Conservation (phyloP, 2,888 invertebrate genomes). For the Nycteola revayana region DNA sequence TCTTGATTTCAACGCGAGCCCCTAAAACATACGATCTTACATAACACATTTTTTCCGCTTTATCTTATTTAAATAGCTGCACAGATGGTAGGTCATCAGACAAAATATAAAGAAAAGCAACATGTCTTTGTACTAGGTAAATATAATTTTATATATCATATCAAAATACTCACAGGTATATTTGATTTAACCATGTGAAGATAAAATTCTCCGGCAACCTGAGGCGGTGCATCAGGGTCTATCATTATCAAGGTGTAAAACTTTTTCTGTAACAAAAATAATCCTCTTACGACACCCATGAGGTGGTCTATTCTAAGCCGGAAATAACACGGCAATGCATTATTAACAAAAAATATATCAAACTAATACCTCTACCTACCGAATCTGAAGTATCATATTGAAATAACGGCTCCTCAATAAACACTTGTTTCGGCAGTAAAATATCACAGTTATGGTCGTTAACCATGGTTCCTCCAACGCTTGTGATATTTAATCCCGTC, state of each 20-base stretch:
- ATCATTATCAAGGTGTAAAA: conserved; percentile 73
- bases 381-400: conserved; percentile 62
- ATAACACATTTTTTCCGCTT: too few relatives aligned
- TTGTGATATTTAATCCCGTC: conserved; percentile 64
- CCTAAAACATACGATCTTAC: too few relatives aligned
- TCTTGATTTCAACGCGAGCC: conserved; percentile 59
- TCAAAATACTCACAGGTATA: conserved; percentile 62
- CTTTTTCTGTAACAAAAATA: conserved; percentile 65
- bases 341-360: too few relatives aligned
- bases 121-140: neutral
- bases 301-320: too few relatives aligned
- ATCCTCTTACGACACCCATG: too few relatives aligned
- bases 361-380: conserved; percentile 48
- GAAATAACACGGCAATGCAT: too few relatives aligned
- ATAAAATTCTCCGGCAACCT: conserved; percentile 68
- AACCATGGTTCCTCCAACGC: conserved; percentile 66
- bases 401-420: conserved; percentile 69
- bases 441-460: conserved; percentile 76
- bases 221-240: conserved; percentile 74
- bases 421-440: conserved; percentile 70
- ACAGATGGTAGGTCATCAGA: too few relatives aligned
- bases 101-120: too few relatives aligned
- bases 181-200: conserved; percentile 76
- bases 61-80: too few relatives aligned
- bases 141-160: neutral